Evolutionary conservation across 2,888 invertebrate genomes (phyloP).

Genomic region (Andrena hattorfiana): DNA sequence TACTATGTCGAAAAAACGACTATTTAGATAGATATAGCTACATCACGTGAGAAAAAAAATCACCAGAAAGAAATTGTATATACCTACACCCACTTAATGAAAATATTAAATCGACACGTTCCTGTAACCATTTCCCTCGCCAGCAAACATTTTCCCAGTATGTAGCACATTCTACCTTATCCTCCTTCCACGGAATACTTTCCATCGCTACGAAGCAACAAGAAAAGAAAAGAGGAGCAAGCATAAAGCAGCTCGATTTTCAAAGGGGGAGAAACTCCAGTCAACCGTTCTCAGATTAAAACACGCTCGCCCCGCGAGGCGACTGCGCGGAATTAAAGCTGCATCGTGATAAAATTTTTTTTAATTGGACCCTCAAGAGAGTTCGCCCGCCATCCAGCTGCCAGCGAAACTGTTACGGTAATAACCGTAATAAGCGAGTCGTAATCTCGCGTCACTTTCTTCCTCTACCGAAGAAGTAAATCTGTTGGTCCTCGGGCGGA

Average conservation of each 20-base stretch:
- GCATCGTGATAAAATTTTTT: slow-evolving; percentile 39
- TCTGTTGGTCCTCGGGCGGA: not conserved
- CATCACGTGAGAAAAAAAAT: too few relatives aligned
- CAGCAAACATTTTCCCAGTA: not conserved
- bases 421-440: slow-evolving; percentile 49
- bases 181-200: not conserved
- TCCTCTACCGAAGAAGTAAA: slow-evolving; percentile 16
- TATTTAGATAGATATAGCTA: too few relatives aligned
- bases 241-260: slow-evolving; percentile 10
- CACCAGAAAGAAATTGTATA: too few relatives aligned
- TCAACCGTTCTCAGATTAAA: slow-evolving; percentile 27
- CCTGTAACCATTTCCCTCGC: not conserved
- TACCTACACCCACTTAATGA: too few relatives aligned
- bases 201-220: not conserved
- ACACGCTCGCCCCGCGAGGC: slow-evolving; percentile 19
- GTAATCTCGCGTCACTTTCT: slow-evolving; percentile 50
- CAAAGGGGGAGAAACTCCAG: slow-evolving; percentile 7
- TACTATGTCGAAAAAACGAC: too few relatives aligned
- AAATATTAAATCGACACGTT: too few relatives aligned
- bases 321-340: slow-evolving; percentile 34
- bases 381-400: slow-evolving; percentile 8
- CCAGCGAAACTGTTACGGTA: slow-evolving; percentile 25
- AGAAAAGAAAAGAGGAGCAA: not conserved
- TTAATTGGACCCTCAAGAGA: slow-evolving; percentile 40
- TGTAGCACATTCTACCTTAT: not conserved